Evolutionary conservation across 1,140 invertebrate genomes (phyloP).

Genomic region (Stegodyphus mimosarum): DNA sequence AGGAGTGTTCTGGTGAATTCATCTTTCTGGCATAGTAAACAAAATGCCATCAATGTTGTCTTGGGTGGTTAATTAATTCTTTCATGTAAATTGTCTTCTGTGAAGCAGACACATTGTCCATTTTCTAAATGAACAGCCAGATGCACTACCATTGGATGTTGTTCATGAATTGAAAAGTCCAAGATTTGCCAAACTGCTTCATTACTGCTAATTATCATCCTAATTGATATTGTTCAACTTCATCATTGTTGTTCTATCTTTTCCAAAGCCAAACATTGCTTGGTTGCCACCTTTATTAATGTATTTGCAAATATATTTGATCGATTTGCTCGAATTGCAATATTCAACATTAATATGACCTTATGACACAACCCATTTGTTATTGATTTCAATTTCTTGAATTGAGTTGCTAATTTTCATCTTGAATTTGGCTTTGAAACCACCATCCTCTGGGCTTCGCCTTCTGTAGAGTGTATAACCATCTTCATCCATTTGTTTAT

Average conservation of each 20-base stretch:
- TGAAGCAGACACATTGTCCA: conserved; percentile 66
- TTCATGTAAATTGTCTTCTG: not conserved
- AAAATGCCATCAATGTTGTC: conserved; percentile 61
- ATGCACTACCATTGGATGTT: conserved; percentile 67
- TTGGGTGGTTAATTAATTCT: not conserved
- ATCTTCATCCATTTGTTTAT: conserved; percentile 35
- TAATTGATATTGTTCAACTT: conserved; percentile 60
- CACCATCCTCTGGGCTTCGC: conserved; percentile 14
- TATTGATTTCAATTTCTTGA: not conserved
- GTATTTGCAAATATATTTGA: conserved; percentile 68
- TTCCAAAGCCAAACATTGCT: conserved; percentile 51
- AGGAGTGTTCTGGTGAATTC: conserved; percentile 29
- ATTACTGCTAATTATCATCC: conserved; percentile 61
- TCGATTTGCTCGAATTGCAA: conserved; percentile 71
- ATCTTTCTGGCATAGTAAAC: conserved; percentile 57
- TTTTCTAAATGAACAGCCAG: conserved; percentile 70
- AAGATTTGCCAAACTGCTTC: conserved; percentile 63
- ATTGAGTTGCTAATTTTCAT: not conserved
- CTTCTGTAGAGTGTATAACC: conserved; percentile 39
- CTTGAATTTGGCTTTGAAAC: not conserved
- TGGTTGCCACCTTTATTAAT: conserved; percentile 64
- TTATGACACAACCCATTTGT: conserved; percentile 62
- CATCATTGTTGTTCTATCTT: conserved; percentile 46
- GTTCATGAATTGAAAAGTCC: conserved; percentile 66
- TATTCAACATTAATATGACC: conserved; percentile 71